Conservation (phyloP, 2,113 vertebrate species). For the Epinephelus lanceolatus region DNA sequence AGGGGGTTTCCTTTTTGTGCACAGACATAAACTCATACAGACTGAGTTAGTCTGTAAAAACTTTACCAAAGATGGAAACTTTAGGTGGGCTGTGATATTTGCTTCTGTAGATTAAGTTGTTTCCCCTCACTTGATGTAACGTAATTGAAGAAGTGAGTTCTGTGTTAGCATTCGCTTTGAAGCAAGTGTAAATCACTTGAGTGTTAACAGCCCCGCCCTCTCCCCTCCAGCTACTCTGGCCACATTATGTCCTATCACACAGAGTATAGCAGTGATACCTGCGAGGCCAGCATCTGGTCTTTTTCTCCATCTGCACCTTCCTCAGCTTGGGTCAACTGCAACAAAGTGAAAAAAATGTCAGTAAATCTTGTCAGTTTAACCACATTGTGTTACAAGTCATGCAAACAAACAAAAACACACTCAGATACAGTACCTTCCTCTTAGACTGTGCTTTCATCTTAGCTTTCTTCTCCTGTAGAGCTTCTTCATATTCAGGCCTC, state of each 20-base stretch:
- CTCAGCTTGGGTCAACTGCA: constrained; percentile 67
- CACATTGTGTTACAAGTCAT: not conserved
- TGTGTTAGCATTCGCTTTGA: not conserved
- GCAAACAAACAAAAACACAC: not conserved
- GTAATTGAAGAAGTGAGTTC: not conserved
- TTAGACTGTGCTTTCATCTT: constrained; percentile 64
- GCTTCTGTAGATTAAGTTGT: not conserved
- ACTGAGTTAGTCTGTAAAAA: not conserved
- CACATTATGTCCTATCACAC: constrained; percentile 20
- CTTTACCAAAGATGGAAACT: not conserved
- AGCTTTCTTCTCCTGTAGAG: constrained; percentile 75
- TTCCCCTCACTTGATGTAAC: not conserved
- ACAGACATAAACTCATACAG: constrained; percentile 23
- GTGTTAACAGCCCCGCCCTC: not conserved
- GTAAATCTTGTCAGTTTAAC: not conserved
- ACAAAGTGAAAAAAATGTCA: constrained; percentile 17
- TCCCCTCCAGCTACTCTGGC: not conserved
- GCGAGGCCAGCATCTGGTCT: constrained; percentile 80
- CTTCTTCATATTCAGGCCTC: constrained; percentile 80
- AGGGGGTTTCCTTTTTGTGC: constrained; percentile 50
- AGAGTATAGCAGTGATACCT: constrained; percentile 71
- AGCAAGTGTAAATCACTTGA: constrained; percentile 34
- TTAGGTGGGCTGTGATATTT: not conserved
- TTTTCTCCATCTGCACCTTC: constrained; percentile 75
- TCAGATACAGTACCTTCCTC: constrained; percentile 63